Conservation (phyloP, 53 echinoderm and acorn worm genomes). For the Zoroaster sp. region DNA sequence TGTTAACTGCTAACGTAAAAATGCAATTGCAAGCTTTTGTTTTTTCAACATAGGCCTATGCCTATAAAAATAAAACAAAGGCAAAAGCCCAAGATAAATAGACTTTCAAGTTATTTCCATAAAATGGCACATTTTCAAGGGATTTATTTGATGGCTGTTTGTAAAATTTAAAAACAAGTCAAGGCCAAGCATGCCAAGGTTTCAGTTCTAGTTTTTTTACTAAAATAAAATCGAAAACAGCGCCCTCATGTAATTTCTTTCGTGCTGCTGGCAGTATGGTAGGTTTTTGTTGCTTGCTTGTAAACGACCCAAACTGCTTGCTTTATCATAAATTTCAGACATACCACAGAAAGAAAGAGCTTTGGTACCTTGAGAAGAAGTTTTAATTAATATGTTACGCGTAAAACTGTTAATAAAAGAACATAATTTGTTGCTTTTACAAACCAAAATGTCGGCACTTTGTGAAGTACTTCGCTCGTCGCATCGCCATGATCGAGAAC, state of each 20-base stretch:
- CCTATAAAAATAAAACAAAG: too few relatives aligned
- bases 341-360: neutral
- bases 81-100: too few relatives aligned
- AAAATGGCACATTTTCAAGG: too few relatives aligned
- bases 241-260: neutral
- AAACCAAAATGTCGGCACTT: neutral
- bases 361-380: neutral
- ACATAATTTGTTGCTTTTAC: neutral
- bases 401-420: neutral
- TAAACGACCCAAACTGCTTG: neutral
- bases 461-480: neutral
- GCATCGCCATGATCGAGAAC: neutral
- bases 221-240: too few relatives aligned
- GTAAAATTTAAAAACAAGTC: too few relatives aligned
- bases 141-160: too few relatives aligned
- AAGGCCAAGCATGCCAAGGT: too few relatives aligned
- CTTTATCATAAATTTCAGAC: neutral
- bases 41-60: too few relatives aligned
- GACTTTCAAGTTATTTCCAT: too few relatives aligned
- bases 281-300: neutral
- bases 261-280: neutral
- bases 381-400: neutral
- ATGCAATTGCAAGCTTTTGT: too few relatives aligned
- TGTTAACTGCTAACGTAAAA: too few relatives aligned
- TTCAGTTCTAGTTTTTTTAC: too few relatives aligned